These are phyloP conservation scores for Acridotheres tristis DNA, from an alignment of 2,797 vertebrate species.

Conservation along the genomic window DNA sequence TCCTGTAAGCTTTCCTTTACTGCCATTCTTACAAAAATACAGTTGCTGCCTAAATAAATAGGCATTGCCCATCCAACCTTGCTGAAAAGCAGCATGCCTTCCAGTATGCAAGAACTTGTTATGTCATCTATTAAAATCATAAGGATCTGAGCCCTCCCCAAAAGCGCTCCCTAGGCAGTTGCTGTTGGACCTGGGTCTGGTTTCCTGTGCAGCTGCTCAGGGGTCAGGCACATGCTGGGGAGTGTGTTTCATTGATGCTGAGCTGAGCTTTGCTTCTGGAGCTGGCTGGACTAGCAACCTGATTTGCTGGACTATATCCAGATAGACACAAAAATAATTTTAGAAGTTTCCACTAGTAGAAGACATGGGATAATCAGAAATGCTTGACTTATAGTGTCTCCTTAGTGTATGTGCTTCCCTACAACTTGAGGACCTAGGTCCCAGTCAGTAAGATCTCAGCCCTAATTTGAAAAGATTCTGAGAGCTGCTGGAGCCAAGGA, in stretches of 20 bases:
- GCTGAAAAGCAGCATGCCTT: not conserved
- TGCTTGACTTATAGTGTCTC: not conserved
- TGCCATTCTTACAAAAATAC: not conserved
- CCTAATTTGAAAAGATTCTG: not conserved
- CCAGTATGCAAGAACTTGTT: not conserved
- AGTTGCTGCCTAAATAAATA: not conserved
- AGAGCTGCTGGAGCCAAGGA: not conserved
- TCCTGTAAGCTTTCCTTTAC: not conserved
- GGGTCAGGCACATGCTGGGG: fast-evolving
- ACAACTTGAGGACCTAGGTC: not conserved
- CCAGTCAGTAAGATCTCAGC: not conserved
- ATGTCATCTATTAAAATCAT: not conserved
- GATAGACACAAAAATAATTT: not conserved
- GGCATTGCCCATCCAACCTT: not conserved
- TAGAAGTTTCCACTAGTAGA: not conserved
- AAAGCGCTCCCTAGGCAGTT: not conserved
- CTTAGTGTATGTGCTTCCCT: not conserved
- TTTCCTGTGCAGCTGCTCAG: not conserved
- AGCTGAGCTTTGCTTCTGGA: not conserved
- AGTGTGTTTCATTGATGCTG: not conserved
- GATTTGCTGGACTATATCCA: not conserved
- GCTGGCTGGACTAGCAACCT: not conserved
- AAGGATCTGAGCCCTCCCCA: not conserved
- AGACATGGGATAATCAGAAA: not conserved
- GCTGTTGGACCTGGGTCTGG: not conserved